Percentiles rank a stretch among this genome's conserved stretches.
Evolutionary conservation across 2,113 vertebrate genomes (phyloP).

Genomic region (Orientallactaga bullata): DNA sequence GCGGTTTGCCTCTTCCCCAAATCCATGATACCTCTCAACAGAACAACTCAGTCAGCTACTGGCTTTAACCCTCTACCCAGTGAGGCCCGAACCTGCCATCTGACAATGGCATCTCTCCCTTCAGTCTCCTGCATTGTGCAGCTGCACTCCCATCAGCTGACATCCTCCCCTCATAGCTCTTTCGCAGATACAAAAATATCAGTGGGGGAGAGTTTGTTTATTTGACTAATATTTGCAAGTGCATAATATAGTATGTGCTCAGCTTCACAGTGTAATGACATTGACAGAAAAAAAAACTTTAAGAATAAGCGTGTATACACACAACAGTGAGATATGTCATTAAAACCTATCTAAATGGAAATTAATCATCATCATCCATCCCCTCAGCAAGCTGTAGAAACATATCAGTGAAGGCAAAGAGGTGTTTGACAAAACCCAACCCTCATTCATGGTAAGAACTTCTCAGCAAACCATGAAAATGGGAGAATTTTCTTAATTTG

Average conservation of each 20-base stretch:
- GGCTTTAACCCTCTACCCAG: slow-evolving; percentile 17
- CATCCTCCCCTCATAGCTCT: background rate
- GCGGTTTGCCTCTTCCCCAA: background rate
- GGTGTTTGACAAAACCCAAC: slow-evolving; percentile 37
- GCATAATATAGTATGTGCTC: background rate
- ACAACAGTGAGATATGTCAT: background rate
- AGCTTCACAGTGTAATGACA: slow-evolving; percentile 22
- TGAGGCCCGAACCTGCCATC: slow-evolving; percentile 43
- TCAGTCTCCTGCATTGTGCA: background rate
- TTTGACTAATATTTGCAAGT: slow-evolving; percentile 28
- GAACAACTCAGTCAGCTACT: slow-evolving; percentile 61
- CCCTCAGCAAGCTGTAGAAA: slow-evolving; percentile 31
- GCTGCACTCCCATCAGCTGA: background rate
- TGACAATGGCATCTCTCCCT: background rate
- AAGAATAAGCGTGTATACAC: background rate
- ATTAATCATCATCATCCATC: background rate
- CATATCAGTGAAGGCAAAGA: background rate
- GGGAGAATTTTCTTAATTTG: background rate
- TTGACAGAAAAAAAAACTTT: background rate
- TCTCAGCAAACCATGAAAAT: slow-evolving; percentile 31
- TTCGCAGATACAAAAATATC: background rate
- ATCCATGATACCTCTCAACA: background rate
- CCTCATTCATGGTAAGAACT: slow-evolving; percentile 31
- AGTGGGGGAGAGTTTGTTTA: background rate
- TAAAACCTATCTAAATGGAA: slow-evolving; percentile 31